Evolutionary conservation across 2,113 vertebrate species (phyloP).

Genomic region (Macrotus californicus): DNA sequence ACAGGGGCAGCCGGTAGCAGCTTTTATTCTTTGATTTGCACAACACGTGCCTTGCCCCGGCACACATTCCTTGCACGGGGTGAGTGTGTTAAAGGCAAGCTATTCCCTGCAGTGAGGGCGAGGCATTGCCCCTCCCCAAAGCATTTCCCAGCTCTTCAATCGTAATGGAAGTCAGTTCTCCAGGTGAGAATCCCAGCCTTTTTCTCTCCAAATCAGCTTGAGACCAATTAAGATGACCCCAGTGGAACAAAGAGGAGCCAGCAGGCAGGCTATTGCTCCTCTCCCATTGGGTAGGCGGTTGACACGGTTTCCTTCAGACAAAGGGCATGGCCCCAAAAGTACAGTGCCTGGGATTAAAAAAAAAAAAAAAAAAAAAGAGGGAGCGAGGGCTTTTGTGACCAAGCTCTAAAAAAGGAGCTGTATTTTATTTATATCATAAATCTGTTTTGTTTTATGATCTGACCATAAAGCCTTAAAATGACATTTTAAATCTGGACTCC

Average conservation of each 20-base stretch:
- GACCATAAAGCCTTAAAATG: conserved; percentile 67
- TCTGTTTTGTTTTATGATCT: conserved; percentile 65
- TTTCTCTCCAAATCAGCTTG: conserved; percentile 57
- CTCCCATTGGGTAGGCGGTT: neutral
- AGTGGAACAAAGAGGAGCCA: neutral
- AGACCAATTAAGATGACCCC: conserved; percentile 53
- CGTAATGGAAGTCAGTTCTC: conserved; percentile 30
- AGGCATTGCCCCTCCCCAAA: conserved; percentile 32
- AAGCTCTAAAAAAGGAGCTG: neutral
- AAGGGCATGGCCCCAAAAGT: neutral
- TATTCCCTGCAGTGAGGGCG: neutral
- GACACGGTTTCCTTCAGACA: neutral
- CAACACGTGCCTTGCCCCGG: conserved; percentile 23
- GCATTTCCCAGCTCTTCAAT: neutral
- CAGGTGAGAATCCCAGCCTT: conserved; percentile 43
- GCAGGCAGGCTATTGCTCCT: neutral
- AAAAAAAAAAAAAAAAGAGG: neutral
- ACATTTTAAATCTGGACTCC: conserved; percentile 59
- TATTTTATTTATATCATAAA: conserved; percentile 69
- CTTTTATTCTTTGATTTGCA: conserved; percentile 56
- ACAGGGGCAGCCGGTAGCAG: conserved; percentile 45
- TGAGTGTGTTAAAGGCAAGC: neutral
- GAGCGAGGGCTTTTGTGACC: neutral
- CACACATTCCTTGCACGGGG: neutral
- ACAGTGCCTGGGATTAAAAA: neutral